Evolutionary conservation across 2,113 vertebrate genomes (phyloP), one percentile per base, ranked within the genome.

Genomic region (Phaethon lepturus): DNA sequence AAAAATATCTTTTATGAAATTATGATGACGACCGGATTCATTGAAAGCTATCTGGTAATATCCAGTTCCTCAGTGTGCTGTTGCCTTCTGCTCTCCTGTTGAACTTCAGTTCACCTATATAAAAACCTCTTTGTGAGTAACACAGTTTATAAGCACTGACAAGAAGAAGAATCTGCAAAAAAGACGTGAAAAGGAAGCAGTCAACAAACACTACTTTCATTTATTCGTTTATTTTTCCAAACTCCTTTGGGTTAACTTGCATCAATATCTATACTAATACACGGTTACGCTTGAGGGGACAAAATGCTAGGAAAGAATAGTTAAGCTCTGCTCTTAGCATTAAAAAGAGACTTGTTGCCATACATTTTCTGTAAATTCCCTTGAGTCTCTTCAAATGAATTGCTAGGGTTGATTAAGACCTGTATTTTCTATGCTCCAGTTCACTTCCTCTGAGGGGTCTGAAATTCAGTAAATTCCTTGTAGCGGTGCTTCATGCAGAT

Each of bases 271-370:
- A 3, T 25, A 60, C 19, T 29, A 59, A 62, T 44, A 62, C 28
- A 16, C 6, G 6, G n/a, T 75, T 90, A 19, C 0, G 0, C 45
- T 93, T 20, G 15, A 40, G 31, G 53, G 75, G 19, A 60, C n/a
- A 72, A 71, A 88, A 68, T 63, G 11, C 33, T 77, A 49, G 59
- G 55, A 71, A 86, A 42, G 42, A 66, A 38, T 29, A 78, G 47
- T 24, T 73, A 58, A 69, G 42, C 42, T 9, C 23, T 71, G 42
- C 56, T 92, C 31, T 73, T 35, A 81, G n/a, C 24, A 50, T 66
- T 53, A n/a, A 83, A 91, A 10, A 17, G 64, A 31, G 56, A 55
- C 81, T 53, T 38, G 25, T 67, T 93, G 86, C 71, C 25, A 23
- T 90, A 25, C 25, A 33, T 72, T 88, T 42, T 82, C 66, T 78